Base-by-base conservation (phyloP, 2,113 vertebrate genomes). In the Centropristis striata region DNA sequence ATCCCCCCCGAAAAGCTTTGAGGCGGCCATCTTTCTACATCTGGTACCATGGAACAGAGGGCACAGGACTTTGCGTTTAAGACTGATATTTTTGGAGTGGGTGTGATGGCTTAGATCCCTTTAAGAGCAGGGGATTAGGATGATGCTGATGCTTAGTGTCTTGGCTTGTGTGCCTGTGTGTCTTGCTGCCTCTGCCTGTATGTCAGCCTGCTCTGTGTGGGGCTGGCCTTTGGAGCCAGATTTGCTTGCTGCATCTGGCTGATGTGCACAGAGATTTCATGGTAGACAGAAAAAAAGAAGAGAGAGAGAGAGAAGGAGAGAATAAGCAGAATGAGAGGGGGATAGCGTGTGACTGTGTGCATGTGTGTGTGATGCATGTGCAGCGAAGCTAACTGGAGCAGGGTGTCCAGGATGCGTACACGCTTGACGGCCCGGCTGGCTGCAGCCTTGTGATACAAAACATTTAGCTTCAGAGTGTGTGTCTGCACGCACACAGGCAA, bases 321-420 rank as follows among this genome's bases (percentile, higher is more conserved):
- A 55, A 66, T 71, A 7, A 66, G 1, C 2, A 53, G 23, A 49
- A 51, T 67, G 60, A 51, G 73, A 60, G 65, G 20, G 61, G 20
- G 61, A 70, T 32, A 21, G 59, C 59, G 65, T 50, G 46, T 51
- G 69, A 16, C 2, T 27, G 3, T 61, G 67, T 23, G 37, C 23
- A 23, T 61, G 57, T 76, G 55, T 80, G 63, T 71, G 63, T 47
- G 74, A 21, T 75, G 51, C 44, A 75, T 91, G 86, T 84, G 85
- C 86, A 89, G 68, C n/a, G 71, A 75, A 87, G 92, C 85, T 89
- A 93, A 93, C 88, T 90, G 80, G 91, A 92, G 89, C 90, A 91
- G 85, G 75, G 81, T 75, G 81, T 91, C 74, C 88, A 72, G 75
- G 75, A 84, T 90, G 74, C 66, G 16, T 79, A 77, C 77, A 90